Conservation (phyloP, 2,797 vertebrate genomes). For the Pagetopsis macropterus region DNA sequence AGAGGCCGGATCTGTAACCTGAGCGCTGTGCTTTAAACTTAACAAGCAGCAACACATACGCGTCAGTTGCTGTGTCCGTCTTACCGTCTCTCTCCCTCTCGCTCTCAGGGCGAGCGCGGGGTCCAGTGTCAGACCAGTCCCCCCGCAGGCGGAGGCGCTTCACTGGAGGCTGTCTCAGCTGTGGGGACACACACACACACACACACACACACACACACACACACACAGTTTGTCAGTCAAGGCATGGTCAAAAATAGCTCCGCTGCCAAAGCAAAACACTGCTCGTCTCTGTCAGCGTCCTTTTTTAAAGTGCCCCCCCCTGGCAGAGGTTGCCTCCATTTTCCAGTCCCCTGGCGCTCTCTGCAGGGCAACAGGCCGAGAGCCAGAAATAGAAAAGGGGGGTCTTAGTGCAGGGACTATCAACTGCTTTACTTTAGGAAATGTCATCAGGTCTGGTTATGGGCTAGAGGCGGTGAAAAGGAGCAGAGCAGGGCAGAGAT, state of each 20-base stretch:
- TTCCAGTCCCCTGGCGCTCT: slow-evolving; percentile 57
- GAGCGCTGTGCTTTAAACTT: background rate
- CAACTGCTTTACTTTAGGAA: slow-evolving; percentile 44
- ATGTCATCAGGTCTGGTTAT: slow-evolving; percentile 55
- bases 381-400: slow-evolving; percentile 65
- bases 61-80: slow-evolving; percentile 32
- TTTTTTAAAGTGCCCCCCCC: slow-evolving; percentile 43
- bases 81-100: slow-evolving; percentile 97
- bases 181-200: slow-evolving; percentile 49
- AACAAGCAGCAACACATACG: slow-evolving; percentile 3
- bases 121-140: slow-evolving; percentile 99
- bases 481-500: slow-evolving; percentile 29
- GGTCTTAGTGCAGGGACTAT: slow-evolving; percentile 46
- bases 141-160: slow-evolving; percentile 95
- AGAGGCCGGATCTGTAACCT: background rate
- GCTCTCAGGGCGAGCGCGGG: slow-evolving; percentile 96
- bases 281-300: slow-evolving; percentile 58
- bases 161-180: slow-evolving; percentile 96
- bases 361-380: slow-evolving; percentile 59
- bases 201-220: slow-evolving; percentile 43
- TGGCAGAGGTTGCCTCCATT: slow-evolving; percentile 59
- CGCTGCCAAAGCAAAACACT: slow-evolving; percentile 73
- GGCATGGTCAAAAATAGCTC: slow-evolving; percentile 76
- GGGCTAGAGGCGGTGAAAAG: slow-evolving; percentile 51
- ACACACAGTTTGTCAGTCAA: slow-evolving; percentile 68